phyloP scores from a whole-genome alignment of 2,113 vertebrate species.

The Eptatretus burgeri region DNA sequence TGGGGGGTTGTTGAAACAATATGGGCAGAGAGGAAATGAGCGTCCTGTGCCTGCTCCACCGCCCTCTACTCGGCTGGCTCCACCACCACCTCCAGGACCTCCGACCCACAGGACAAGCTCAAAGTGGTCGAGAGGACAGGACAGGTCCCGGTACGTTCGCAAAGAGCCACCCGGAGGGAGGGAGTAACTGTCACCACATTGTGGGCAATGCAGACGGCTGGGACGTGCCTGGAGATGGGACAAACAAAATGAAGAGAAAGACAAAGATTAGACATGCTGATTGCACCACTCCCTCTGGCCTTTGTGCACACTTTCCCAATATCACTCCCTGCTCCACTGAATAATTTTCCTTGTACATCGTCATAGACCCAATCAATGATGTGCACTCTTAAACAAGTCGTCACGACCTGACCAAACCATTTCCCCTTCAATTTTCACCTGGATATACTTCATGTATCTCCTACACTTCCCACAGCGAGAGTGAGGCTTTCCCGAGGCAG shows the following conservation, averaged over 20 bases:
- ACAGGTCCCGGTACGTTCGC: conserved; percentile 81
- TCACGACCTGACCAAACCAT: neutral
- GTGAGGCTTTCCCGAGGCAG: conserved; percentile 58
- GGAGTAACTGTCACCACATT: conserved; percentile 87
- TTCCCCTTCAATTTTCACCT: conserved; percentile 23
- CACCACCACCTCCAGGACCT: conserved; percentile 55
- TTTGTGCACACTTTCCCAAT: neutral
- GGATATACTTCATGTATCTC: conserved; percentile 97
- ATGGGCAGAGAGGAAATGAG: conserved; percentile 54
- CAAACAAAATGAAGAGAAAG: neutral
- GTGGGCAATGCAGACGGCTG: conserved; percentile 71
- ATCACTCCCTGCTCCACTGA: neutral
- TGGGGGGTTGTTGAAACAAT: conserved; percentile 75
- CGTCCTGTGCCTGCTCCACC: too few species aligned
- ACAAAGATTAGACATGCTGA: neutral
- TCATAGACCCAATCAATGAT: too few species aligned
- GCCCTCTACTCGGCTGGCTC: too few species aligned
- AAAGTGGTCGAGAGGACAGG: conserved; percentile 75
- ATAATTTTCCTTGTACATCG: too few species aligned
- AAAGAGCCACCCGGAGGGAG: conserved; percentile 80
- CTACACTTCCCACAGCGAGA: conserved; percentile 91
- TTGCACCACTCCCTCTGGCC: neutral
- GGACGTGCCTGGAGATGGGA: conserved; percentile 43
- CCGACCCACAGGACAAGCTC: conserved; percentile 87
- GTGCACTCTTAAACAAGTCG: too few species aligned